Conservation (phyloP, 2,113 vertebrate genomes). For the Silurus meridionalis region DNA sequence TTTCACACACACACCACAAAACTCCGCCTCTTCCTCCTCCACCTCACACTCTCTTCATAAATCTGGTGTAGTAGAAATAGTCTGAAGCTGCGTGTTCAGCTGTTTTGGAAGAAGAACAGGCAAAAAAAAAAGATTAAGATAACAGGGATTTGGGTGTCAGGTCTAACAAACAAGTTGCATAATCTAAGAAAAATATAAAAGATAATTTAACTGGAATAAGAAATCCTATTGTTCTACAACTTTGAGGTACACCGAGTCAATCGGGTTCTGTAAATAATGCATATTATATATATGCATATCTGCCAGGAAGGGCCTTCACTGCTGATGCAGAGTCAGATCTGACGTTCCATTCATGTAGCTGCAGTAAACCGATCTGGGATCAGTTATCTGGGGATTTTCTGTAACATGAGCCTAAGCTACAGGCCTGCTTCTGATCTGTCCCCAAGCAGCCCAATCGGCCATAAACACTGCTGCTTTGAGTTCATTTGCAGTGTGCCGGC, state of each 20-base stretch:
- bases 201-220: neutral
- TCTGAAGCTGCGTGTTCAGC: constrained; percentile 21
- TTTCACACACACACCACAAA: constrained; percentile 33
- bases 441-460: constrained; percentile 46
- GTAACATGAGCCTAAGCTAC: constrained; percentile 48
- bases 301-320: constrained; percentile 26
- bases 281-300: neutral
- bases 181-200: neutral
- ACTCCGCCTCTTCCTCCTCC: constrained; percentile 37
- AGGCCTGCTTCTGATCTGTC: constrained; percentile 50
- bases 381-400: constrained; percentile 48
- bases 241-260: neutral
- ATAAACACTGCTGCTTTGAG: constrained; percentile 55
- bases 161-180: neutral
- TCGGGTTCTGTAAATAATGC: constrained; percentile 26
- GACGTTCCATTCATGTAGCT: constrained; percentile 33
- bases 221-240: neutral
- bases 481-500: constrained; percentile 48
- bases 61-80: constrained; percentile 45
- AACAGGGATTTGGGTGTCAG: neutral
- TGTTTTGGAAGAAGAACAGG: constrained; percentile 9
- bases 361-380: constrained; percentile 38
- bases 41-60: constrained; percentile 59
- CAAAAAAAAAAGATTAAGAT: neutral
- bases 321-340: constrained; percentile 36